Evolutionary conservation across 2,797 vertebrate genomes (phyloP).

Genomic region (Hafferia zeledoni): DNA sequence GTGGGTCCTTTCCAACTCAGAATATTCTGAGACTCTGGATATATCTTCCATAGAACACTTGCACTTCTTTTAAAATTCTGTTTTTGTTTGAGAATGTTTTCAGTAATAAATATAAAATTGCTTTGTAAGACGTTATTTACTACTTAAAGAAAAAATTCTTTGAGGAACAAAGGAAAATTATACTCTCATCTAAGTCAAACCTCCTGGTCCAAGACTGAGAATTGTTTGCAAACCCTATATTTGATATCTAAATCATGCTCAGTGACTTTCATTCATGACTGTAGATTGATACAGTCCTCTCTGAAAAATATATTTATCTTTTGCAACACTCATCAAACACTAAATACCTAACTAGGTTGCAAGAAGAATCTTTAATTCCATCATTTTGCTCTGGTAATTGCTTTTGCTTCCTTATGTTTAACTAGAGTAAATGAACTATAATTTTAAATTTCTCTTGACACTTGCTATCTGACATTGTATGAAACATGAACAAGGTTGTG

Average conservation of each 20-base stretch:
- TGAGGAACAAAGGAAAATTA: slow-evolving; percentile 56
- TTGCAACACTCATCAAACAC: slow-evolving; percentile 74
- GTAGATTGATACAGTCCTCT: slow-evolving; percentile 70
- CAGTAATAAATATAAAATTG: slow-evolving; percentile 22
- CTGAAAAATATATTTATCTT: slow-evolving; percentile 77
- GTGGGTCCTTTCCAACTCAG: neutral
- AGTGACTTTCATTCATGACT: slow-evolving; percentile 69
- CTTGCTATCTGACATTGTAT: slow-evolving; percentile 73
- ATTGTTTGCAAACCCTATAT: slow-evolving; percentile 73
- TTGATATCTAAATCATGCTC: slow-evolving; percentile 78
- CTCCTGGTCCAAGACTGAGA: slow-evolving; percentile 59
- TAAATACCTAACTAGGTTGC: slow-evolving; percentile 78
- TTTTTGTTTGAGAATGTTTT: slow-evolving; percentile 46
- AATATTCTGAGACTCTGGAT: neutral
- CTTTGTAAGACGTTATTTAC: slow-evolving; percentile 42
- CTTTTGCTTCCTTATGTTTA: slow-evolving; percentile 81
- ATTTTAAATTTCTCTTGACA: slow-evolving; percentile 81
- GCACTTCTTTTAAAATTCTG: slow-evolving; percentile 29
- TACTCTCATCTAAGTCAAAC: slow-evolving; percentile 43
- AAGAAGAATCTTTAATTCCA: slow-evolving; percentile 80
- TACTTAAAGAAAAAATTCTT: slow-evolving; percentile 19
- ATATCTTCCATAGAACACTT: slow-evolving; percentile 44
- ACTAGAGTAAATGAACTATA: slow-evolving; percentile 80
- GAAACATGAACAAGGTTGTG: slow-evolving; percentile 69
- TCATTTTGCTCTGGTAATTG: slow-evolving; percentile 79